Evolutionary conservation across 92 coral and sea anemone genomes (phyloP), one percentile per base, ranked within the genome.

Genomic region (Bergia puertoricense): DNA sequence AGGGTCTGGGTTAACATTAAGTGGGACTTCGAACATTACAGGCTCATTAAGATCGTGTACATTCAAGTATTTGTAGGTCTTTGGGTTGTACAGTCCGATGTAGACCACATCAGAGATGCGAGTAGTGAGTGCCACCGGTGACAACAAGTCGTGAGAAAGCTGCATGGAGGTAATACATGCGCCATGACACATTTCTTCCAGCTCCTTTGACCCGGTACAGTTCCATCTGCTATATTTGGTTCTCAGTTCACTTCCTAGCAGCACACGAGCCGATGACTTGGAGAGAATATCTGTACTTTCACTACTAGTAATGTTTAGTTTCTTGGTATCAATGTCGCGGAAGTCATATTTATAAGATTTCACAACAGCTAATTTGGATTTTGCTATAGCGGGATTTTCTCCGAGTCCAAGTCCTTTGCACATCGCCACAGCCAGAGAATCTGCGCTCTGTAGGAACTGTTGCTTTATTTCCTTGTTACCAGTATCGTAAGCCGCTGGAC

Each of bases 71-170:
- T 79, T n/a, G 40, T 79, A 79, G 15, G 82, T 48, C 82, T 79
- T 79, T n/a, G 82, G 82, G 67, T 79, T 79, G 42, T 79, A 50
- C 10, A 79, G 23, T 67, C 5, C 66, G 7, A 50, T 23, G 42
- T 79, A 79, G 42, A 46, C 18, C 67, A 79, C 82, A 79, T 79
- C 82, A 39, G 82, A 79, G 66, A 79, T 79, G 43, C 82, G 82
- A 79, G 82, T 41, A n/a, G 30, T 11, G 13, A 79, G 67, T 13
- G 82, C 82, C 14, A 67, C 51, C 44, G 82, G 10, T 22, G 67
- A 48, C 40, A 79, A 50, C 67, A 79, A 30, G 14, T 79, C 82
- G 10, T 79, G 40, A 30, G 82, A 67, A 0, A 79, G 41, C 82
- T 79, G 82, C 41, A 79, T 79, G 7, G 82, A 79, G 20, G 66